Conservation (phyloP, 2,797 vertebrate species). For the Alcedo quadribrachys region DNA sequence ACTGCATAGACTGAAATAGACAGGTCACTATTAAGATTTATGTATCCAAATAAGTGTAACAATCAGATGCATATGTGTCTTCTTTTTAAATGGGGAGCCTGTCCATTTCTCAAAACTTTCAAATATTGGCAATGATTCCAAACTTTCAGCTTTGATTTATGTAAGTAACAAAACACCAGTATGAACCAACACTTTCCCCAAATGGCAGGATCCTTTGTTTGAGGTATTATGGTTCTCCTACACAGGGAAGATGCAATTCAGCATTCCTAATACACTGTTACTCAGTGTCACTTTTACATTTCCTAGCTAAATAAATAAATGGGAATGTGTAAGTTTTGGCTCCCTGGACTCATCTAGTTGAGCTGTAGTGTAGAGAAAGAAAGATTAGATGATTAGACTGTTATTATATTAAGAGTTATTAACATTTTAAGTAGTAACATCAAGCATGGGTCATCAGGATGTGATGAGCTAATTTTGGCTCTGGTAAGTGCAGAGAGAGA, state of each 20-base stretch:
- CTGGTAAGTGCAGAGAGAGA: background rate
- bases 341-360: background rate
- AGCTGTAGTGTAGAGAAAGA: conserved; percentile 6
- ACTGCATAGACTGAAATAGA: background rate
- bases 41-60: background rate
- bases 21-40: background rate
- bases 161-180: background rate
- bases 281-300: background rate
- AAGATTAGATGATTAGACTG: background rate
- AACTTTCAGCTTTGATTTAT: background rate
- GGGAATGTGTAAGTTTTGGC: background rate
- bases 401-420: conserved; percentile 37
- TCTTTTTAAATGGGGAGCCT: background rate
- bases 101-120: background rate
- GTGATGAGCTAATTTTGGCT: conserved; percentile 31
- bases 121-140: background rate
- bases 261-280: background rate
- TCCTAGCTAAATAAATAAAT: background rate
- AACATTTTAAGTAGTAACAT: conserved; percentile 12
- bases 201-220: background rate
- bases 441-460: background rate
- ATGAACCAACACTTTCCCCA: background rate
- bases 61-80: background rate
- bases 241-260: background rate
- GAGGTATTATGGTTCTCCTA: background rate